A percentile compares a stretch with the other conserved stretches of the same genome.
Conservation (phyloP, 1,140 invertebrate genomes). For the Hylaeus anthracinus region DNA sequence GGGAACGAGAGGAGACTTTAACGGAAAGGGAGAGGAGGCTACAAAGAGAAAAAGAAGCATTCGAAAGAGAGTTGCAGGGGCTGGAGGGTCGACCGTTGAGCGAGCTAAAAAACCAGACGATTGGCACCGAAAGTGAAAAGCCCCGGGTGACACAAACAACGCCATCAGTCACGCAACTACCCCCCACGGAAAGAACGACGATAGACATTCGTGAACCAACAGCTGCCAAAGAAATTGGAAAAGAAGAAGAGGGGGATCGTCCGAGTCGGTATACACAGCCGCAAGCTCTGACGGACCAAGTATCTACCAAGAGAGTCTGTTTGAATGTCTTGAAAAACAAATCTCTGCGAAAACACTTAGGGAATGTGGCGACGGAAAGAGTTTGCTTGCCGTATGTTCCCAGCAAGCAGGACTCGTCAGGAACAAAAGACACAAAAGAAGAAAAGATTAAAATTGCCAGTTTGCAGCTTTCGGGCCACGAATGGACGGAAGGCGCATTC, state of each 20-base stretch:
- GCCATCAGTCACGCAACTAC: slow-evolving; percentile 8
- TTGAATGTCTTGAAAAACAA: slow-evolving; percentile 3
- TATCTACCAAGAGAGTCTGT: not conserved
- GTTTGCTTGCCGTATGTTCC: slow-evolving; percentile 11
- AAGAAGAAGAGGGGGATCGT: too few species aligned
- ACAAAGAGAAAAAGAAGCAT: not conserved
- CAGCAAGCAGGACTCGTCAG: too few species aligned
- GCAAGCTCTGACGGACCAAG: too few species aligned
- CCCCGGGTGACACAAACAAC: not conserved
- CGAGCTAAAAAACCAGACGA: not conserved
- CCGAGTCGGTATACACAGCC: too few species aligned
- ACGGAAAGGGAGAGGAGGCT: not conserved
- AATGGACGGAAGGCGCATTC: slow-evolving; percentile 11
- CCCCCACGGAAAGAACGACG: slow-evolving; percentile 15
- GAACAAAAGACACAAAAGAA: not conserved
- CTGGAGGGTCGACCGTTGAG: not conserved
- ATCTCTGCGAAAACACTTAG: not conserved
- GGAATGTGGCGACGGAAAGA: not conserved
- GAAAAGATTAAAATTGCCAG: not conserved
- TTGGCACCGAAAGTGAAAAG: too few species aligned
- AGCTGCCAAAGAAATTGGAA: not conserved
- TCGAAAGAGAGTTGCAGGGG: not conserved
- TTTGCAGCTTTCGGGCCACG: not conserved
- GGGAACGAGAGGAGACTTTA: not conserved
- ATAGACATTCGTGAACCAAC: slow-evolving; percentile 2